These are phyloP conservation scores for Tetheella fluctuosa DNA, from an alignment of 2,888 invertebrate species.

Conservation along the genomic window DNA sequence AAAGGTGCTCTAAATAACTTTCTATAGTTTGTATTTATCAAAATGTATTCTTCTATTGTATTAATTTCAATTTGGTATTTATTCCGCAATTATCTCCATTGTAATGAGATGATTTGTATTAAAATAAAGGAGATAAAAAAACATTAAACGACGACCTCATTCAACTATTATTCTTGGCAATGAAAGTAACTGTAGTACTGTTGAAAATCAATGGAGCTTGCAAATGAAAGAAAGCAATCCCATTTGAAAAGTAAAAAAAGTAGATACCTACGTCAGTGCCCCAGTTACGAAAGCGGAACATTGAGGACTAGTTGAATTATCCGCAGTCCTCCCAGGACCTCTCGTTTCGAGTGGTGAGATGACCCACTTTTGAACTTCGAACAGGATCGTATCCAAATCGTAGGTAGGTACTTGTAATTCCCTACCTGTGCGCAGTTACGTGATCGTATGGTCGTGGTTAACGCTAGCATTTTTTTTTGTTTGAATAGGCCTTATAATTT, in stretches of 20 bases:
- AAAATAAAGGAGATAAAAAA: conserved; percentile 5
- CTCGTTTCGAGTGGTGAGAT: conserved; percentile 26
- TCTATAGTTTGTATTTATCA: background rate
- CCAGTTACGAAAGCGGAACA: conserved; percentile 32
- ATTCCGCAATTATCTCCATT: background rate
- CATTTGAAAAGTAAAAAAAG: conserved; percentile 27
- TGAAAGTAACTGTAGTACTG: conserved; percentile 6
- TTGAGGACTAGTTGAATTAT: conserved; percentile 33
- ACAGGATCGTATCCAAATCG: conserved; percentile 20
- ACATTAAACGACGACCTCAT: background rate
- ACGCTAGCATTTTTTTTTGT: background rate
- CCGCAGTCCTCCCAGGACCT: conserved; percentile 24
- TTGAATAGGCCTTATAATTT: conserved; percentile 1
- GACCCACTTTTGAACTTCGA: conserved; percentile 26
- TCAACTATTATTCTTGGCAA: conserved; percentile 3
- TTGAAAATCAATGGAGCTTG: conserved; percentile 11
- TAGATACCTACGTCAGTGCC: conserved; percentile 27
- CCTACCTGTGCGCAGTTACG: conserved; percentile 24
- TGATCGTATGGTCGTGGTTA: conserved; percentile 19
- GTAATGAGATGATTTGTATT: background rate
- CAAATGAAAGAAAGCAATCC: conserved; percentile 31
- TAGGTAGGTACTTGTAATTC: conserved; percentile 20
- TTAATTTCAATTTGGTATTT: background rate
- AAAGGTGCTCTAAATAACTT: background rate
- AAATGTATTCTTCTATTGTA: conserved; percentile 1